Conservation (phyloP, 2,113 vertebrate species). For the Pteruthius melanotis region DNA sequence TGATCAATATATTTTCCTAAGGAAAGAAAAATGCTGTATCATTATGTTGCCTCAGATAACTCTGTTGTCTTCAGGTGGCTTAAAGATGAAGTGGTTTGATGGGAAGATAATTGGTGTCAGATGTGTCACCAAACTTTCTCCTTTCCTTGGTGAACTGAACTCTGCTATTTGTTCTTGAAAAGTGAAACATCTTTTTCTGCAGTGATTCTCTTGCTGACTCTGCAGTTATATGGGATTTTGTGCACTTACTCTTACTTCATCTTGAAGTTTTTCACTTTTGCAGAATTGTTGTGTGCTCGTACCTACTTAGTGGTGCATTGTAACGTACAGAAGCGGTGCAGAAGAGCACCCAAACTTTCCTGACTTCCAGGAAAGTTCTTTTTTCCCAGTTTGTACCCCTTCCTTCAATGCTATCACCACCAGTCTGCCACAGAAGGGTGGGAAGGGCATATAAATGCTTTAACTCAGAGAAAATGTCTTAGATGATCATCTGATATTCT, state of each 20-base stretch:
- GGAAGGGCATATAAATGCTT: background rate
- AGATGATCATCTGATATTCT: background rate
- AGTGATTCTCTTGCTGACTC: background rate
- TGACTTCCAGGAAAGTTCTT: background rate
- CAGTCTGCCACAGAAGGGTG: background rate
- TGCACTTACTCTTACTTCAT: background rate
- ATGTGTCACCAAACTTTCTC: background rate
- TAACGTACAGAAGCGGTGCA: background rate
- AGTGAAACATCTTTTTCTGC: background rate
- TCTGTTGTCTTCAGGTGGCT: background rate
- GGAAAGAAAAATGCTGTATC: background rate
- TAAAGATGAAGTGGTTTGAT: background rate
- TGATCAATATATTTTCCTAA: background rate
- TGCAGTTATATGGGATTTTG: background rate
- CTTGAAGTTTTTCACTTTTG: background rate
- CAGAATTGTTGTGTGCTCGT: accelerated
- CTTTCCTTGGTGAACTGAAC: background rate
- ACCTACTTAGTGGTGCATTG: accelerated
- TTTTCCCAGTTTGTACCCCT: background rate
- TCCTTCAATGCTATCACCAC: background rate
- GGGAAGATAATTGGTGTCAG: background rate
- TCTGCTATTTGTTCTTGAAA: accelerated
- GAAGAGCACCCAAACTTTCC: background rate
- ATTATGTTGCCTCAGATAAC: background rate
- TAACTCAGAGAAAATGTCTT: background rate